Percentiles rank a stretch among this genome's conserved stretches.
phyloP scores from a whole-genome alignment of 2,797 vertebrate species.

The Pipistrellus pipistrellus region DNA sequence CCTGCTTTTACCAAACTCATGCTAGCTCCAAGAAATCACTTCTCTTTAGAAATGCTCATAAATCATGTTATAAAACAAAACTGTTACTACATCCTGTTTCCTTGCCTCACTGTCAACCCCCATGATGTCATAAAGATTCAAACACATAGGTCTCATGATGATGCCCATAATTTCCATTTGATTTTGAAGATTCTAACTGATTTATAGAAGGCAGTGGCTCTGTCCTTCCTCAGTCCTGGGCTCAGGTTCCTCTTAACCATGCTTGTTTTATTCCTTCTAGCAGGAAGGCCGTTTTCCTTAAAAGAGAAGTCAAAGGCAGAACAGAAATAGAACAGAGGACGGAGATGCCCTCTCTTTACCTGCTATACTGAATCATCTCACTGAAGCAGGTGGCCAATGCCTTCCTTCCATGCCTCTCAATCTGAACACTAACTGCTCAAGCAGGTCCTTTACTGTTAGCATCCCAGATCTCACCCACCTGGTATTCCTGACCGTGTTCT shows the following conservation, averaged over 20 bases:
- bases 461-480: background rate
- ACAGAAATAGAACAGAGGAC: background rate
- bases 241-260: slow-evolving; percentile 40
- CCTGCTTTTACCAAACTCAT: background rate
- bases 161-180: background rate
- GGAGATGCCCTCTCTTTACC: background rate
- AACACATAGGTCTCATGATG: background rate
- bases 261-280: slow-evolving; percentile 23
- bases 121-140: background rate
- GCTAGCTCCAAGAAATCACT: slow-evolving; percentile 11
- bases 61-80: slow-evolving; percentile 30
- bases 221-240: background rate
- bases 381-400: background rate
- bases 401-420: background rate
- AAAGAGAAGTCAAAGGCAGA: slow-evolving; percentile 42
- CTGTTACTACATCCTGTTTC: background rate
- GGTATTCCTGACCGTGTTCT: background rate
- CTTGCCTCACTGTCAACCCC: background rate
- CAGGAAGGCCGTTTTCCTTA: background rate
- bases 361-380: background rate
- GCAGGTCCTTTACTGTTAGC: background rate
- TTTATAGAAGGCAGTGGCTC: background rate
- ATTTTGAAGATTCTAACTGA: slow-evolving; percentile 26
- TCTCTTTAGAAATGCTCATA: slow-evolving; percentile 49
- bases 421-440: background rate